These are phyloP conservation scores for Vesta saturnalis DNA, from an alignment of 2,888 invertebrate genomes.

Conservation along the genomic window DNA sequence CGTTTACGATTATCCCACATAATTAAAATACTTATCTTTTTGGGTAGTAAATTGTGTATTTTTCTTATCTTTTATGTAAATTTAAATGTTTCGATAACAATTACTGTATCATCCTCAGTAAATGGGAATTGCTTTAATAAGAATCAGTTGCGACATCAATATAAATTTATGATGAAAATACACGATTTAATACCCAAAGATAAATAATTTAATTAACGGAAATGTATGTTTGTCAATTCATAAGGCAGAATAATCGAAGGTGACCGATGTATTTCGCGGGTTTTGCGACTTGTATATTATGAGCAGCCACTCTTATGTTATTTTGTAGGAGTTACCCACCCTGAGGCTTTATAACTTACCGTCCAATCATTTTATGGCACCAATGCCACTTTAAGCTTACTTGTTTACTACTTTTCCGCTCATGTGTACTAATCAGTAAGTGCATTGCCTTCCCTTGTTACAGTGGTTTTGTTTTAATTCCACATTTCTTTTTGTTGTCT, in stretches of 20 bases:
- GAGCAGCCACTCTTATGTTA: conserved; percentile 28
- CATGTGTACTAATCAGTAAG: conserved; percentile 20
- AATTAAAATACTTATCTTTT: no score
- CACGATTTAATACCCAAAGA: no score
- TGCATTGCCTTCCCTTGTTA: conserved; percentile 23
- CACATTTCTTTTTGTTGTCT: not conserved
- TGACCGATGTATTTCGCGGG: conserved; percentile 19
- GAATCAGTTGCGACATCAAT: no score
- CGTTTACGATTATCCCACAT: no score
- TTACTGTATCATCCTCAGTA: no score
- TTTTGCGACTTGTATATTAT: conserved; percentile 21
- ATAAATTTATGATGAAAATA: no score
- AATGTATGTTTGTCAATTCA: not conserved
- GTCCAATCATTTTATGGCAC: conserved; percentile 35
- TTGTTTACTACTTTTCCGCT: conserved; percentile 34
- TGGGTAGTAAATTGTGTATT: no score
- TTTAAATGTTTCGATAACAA: no score
- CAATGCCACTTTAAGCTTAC: conserved; percentile 23
- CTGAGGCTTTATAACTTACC: conserved; percentile 36
- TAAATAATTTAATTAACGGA: no score
- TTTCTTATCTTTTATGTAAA: no score
- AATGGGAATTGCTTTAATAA: no score
- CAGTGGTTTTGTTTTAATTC: conserved; percentile 10
- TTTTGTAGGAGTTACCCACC: conserved; percentile 44
- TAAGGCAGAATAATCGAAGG: not conserved